phyloP scores from a whole-genome alignment of 2,888 invertebrate species.

The Drosophila helvetica region DNA sequence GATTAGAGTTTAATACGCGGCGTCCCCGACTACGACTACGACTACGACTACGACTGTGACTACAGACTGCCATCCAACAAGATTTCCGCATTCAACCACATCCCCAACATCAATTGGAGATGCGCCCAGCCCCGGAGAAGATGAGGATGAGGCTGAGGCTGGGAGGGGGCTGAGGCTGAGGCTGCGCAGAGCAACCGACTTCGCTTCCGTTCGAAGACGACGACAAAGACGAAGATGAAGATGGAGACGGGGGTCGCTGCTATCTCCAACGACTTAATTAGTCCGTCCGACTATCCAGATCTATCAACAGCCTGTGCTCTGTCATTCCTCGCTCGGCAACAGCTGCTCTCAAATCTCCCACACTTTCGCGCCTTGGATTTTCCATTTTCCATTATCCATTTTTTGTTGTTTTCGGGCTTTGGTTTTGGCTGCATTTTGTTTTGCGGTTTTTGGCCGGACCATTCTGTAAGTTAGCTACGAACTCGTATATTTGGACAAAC shows the following conservation, averaged over 20 bases:
- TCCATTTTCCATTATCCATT: slow-evolving; percentile 22
- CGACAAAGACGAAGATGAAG: slow-evolving; percentile 4
- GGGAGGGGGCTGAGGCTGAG: slow-evolving; percentile 6
- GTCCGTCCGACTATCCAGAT: slow-evolving; percentile 52
- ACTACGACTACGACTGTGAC: slow-evolving; percentile 39
- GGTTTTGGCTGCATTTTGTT: slow-evolving; percentile 32
- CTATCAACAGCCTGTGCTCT: slow-evolving; percentile 51
- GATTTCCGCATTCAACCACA: slow-evolving; percentile 69
- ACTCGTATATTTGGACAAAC: slow-evolving; percentile 64
- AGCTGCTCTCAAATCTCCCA: slow-evolving; percentile 72
- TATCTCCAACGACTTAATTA: slow-evolving; percentile 61
- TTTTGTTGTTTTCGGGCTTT: slow-evolving; percentile 17
- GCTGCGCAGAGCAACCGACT: slow-evolving; percentile 40
- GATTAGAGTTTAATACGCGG: slow-evolving; percentile 47
- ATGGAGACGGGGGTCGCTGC: slow-evolving; percentile 5
- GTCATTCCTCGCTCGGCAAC: slow-evolving; percentile 31
- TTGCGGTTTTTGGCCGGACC: slow-evolving; percentile 2
- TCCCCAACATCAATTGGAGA: slow-evolving; percentile 32
- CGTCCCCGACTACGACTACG: slow-evolving; percentile 29
- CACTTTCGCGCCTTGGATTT: slow-evolving; percentile 75
- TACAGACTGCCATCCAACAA: slow-evolving; percentile 51
- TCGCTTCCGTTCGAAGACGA: slow-evolving; percentile 59
- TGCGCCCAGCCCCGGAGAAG: slow-evolving; percentile 26
- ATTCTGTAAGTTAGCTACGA: slow-evolving; percentile 8
- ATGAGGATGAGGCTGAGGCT: slow-evolving; percentile 31